Evolutionary conservation across 2,797 vertebrate species (phyloP), one percentile per base, ranked within the genome.

Genomic region (Huso huso): DNA sequence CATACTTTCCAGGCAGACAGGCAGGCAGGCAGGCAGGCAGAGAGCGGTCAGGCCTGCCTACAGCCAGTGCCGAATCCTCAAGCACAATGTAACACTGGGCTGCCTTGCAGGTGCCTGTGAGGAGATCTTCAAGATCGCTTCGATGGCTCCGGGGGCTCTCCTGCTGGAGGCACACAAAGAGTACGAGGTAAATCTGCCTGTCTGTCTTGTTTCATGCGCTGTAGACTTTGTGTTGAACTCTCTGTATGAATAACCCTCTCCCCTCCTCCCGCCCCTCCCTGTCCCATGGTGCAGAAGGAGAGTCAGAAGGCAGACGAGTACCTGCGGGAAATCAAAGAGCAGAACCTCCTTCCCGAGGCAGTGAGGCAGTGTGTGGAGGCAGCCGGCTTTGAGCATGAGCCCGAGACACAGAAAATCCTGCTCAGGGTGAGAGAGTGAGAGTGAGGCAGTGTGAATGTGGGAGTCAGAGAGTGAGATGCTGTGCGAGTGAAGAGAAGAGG

Each of bases 231-330:
- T 51, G 49, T 18, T 48, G 57, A 11, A 51, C 58, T 60, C 9
- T 62, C 58, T 68, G 48, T 63, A 23, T 67, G 57, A 66, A 57
- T 62, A 9, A 65, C 51, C 69, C 49, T 67, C 37, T 62, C n/a
- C 10, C 49, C 48, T 13, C n/a, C 53, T 5, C 53, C 10, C 53
- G 3, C 37, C 3, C 37, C 53, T 15, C 48, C 59, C 61, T 65
- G 8, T 48, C 10, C 48, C 11, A 69, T 8, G 62, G 10, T 72
- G 11, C 77, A 98, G 95, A 98, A 97, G 81, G 91, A 92, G 63
- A 97, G 95, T 78, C 96, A 99, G 85, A 99, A 97, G 67, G 94
- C 96, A 0, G 96, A 99, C 0, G 96, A 99, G 73, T 99, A 99
- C 78, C 82, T 99, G 69, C 84, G 96, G 69, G 96, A 98, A 82